A percentile compares a stretch with the other conserved stretches of the same genome.
Conservation (phyloP, 2,113 vertebrate species). For the Xyrauchen texanus region DNA sequence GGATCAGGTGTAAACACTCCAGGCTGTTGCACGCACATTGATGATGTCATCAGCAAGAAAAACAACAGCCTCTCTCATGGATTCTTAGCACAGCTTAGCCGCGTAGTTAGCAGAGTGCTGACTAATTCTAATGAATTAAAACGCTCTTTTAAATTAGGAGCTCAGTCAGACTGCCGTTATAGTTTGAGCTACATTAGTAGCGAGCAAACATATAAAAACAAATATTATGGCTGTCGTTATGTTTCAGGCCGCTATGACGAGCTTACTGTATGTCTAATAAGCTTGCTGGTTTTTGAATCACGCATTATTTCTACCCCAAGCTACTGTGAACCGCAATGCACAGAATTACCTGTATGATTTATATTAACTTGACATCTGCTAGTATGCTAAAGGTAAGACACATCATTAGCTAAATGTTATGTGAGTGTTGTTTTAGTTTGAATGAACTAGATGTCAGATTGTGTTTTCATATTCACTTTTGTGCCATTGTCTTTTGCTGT, state of each 20-base stretch:
- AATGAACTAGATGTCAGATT: neutral
- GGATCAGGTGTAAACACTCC: neutral
- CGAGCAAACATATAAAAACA: too few relatives aligned
- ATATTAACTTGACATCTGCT: neutral
- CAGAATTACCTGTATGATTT: neutral
- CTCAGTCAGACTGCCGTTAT: neutral
- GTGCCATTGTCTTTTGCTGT: neutral
- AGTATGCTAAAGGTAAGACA: slow-evolving; percentile 18
- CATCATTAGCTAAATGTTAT: neutral
- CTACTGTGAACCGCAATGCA: neutral
- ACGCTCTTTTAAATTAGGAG: neutral
- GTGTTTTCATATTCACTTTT: neutral
- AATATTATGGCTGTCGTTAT: neutral
- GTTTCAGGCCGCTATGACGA: slow-evolving; percentile 20
- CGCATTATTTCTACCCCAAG: neutral
- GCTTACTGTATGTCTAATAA: neutral
- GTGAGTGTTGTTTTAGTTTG: too few relatives aligned
- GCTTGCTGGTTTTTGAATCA: neutral
- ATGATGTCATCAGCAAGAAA: slow-evolving; percentile 61
- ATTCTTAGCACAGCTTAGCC: slow-evolving; percentile 16
- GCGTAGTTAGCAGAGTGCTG: neutral
- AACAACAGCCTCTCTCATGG: slow-evolving; percentile 57
- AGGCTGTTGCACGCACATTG: slow-evolving; percentile 49
- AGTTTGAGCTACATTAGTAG: neutral
- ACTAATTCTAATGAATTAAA: neutral